These are phyloP conservation scores for Chalcis sispes DNA, from an alignment of 2,888 invertebrate species.

Conservation along the genomic window DNA sequence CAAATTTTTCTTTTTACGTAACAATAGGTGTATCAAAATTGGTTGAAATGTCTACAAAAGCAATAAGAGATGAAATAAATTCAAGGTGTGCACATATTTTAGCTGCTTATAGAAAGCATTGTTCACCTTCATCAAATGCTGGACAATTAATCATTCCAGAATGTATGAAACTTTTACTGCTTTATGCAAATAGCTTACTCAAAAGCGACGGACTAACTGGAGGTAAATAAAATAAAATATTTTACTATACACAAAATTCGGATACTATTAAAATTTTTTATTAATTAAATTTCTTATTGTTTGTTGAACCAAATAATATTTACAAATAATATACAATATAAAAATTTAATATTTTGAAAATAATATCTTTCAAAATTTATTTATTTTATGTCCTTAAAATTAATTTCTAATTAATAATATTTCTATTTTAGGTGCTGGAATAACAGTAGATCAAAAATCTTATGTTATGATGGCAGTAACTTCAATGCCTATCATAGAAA, in stretches of 20 bases:
- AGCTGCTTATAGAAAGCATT: slow-evolving; percentile 96
- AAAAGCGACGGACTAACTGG: slow-evolving; percentile 95
- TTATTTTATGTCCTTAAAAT: no score
- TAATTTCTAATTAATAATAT: background rate
- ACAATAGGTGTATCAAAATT: slow-evolving; percentile 85
- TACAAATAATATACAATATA: background rate
- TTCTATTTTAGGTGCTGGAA: slow-evolving; percentile 83
- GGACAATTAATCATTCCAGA: slow-evolving; percentile 99
- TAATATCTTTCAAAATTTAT: background rate
- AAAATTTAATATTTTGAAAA: background rate
- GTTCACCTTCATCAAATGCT: slow-evolving; percentile 94
- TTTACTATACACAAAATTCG: background rate
- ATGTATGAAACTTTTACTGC: slow-evolving; percentile 96
- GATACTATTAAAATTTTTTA: background rate
- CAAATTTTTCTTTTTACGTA: slow-evolving; percentile 12
- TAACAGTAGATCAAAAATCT: slow-evolving; percentile 96
- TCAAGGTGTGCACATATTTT: slow-evolving; percentile 90
- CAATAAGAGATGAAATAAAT: slow-evolving; percentile 91
- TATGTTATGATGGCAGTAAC: slow-evolving; percentile 94
- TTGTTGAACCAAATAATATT: no score
- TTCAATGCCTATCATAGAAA: slow-evolving; percentile 89
- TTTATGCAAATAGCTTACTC: slow-evolving; percentile 95
- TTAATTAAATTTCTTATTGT: no score
- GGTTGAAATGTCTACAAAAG: slow-evolving; percentile 89
- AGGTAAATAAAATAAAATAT: slow-evolving; percentile 82